Conservation (phyloP, 1,140 invertebrate genomes). For the Anastrepha ludens region DNA sequence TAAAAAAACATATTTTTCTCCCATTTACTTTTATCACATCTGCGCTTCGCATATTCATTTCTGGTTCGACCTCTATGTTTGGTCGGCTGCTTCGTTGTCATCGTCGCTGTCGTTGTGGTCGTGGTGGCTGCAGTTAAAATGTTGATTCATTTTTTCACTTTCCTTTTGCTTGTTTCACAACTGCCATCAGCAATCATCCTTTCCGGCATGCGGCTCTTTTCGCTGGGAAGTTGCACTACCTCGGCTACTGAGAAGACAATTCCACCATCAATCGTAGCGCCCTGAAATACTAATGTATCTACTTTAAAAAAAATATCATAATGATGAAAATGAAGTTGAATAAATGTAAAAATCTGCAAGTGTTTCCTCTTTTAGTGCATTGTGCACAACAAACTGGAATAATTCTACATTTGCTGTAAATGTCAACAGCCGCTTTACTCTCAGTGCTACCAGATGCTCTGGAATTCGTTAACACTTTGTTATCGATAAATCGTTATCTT, state of each 20-base stretch:
- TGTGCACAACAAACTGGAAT: too few relatives aligned
- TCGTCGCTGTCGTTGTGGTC: constrained; percentile 22
- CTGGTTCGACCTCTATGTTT: constrained; percentile 25
- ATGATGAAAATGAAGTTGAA: too few relatives aligned
- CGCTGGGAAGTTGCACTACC: constrained; percentile 1
- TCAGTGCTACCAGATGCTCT: not conserved
- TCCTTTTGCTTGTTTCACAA: constrained; percentile 24
- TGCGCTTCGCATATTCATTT: constrained; percentile 18
- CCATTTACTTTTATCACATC: constrained; percentile 30
- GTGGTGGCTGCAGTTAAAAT: constrained; percentile 38
- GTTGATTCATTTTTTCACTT: constrained; percentile 53
- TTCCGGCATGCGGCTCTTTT: not conserved
- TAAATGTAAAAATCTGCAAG: too few relatives aligned
- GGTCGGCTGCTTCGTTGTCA: constrained; percentile 29
- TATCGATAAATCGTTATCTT: not conserved
- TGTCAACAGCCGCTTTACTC: not conserved
- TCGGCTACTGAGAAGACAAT: not conserved
- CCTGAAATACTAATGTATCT: too few relatives aligned
- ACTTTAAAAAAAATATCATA: too few relatives aligned
- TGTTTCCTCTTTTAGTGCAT: too few relatives aligned
- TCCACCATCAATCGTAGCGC: not conserved
- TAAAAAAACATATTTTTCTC: constrained; percentile 15
- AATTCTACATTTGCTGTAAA: not conserved
- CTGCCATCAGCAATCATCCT: not conserved
- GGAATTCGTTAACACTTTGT: not conserved